Base-by-base conservation (phyloP, 2,113 vertebrate species). In the Pteruthius melanotis region DNA sequence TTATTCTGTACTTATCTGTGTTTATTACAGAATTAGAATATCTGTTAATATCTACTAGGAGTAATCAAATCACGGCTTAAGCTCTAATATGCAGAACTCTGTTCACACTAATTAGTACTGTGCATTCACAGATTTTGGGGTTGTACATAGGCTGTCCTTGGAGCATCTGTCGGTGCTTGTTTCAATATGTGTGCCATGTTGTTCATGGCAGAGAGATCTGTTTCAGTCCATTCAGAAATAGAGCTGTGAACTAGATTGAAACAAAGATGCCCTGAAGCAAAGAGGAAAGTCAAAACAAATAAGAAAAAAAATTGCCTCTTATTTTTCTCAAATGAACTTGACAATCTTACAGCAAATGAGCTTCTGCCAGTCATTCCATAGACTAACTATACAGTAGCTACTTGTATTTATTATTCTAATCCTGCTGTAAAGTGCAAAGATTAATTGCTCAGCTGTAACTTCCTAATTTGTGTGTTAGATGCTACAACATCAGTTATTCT, bases 111-210 rank as follows among this genome's bases (percentile, higher is more conserved):
- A 86, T 83, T 87, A 89, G 50, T 37, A 2, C 9, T 78, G 16
- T 44, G 63, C 54, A 6, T 82, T 95, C 47, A 59, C 87, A 90
- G 31, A 15, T 77, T 61, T 35, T 47, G 12, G 28, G 57, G 9
- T 33, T 77, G 60, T 70, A 16, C 39, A 1, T 1, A 59, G 78
- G 19, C 57, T 91, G 84, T 89, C 90, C 74, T 83, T 84, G 80
- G 89, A 94, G 84, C 86, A 84, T 93, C 80, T 92, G 79, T 45
- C 88, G 42, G 11, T 94, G 27, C 64, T 93, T 95, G 39, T 96
- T 93, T 87, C 65, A 57, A 15, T 89, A 85, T 59, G 88, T 1
- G 3, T 82, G 66, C 72, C 71, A 20, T 64, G 24, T 33, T 61
- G 80, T 50, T 61, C 14, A 3, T 77, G 81, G 80, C 86, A 90